Percentiles rank a stretch among this genome's conserved stretches.
These are phyloP conservation scores for Drosophila novamexicana DNA, from an alignment of 1,140 invertebrate genomes.

Conservation along the genomic window DNA sequence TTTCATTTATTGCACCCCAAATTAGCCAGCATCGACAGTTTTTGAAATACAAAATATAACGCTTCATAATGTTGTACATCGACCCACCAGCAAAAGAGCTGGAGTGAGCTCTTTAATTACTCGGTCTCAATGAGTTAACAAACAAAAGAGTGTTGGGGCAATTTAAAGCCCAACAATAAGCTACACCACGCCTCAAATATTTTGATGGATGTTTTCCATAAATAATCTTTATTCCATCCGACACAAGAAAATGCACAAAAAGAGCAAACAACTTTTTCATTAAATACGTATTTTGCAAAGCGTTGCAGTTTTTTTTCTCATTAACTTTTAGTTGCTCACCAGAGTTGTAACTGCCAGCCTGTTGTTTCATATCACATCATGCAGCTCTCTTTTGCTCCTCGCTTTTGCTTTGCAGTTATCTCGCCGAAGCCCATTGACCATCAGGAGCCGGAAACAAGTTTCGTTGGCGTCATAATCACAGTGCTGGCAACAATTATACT, in stretches of 20 bases:
- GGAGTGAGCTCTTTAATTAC: constrained; percentile 20
- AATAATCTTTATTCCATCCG: constrained; percentile 14
- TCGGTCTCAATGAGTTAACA: constrained; percentile 21
- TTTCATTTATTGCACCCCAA: background rate
- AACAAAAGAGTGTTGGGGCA: constrained; percentile 39
- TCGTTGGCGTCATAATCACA: constrained; percentile 91
- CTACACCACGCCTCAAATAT: constrained; percentile 17
- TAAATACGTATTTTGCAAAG: constrained; percentile 15
- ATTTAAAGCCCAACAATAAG: constrained; percentile 42
- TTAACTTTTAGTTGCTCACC: constrained; percentile 2
- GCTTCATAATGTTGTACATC: background rate
- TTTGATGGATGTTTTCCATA: constrained; percentile 1
- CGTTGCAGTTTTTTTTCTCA: constrained; percentile 23
- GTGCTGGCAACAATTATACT: constrained; percentile 90
- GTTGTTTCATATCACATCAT: constrained; percentile 17
- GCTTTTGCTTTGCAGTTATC: constrained; percentile 61
- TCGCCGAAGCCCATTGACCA: constrained; percentile 83
- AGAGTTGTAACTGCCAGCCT: constrained; percentile 13
- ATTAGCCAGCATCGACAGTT: background rate
- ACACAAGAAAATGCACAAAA: constrained; percentile 27
- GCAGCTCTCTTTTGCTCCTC: constrained; percentile 15
- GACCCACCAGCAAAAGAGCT: background rate
- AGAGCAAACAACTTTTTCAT: constrained; percentile 26
- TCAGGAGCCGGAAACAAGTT: constrained; percentile 86
- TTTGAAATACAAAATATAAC: background rate